Conservation (phyloP, 2,888 invertebrate genomes). For the Litoditis marina region DNA sequence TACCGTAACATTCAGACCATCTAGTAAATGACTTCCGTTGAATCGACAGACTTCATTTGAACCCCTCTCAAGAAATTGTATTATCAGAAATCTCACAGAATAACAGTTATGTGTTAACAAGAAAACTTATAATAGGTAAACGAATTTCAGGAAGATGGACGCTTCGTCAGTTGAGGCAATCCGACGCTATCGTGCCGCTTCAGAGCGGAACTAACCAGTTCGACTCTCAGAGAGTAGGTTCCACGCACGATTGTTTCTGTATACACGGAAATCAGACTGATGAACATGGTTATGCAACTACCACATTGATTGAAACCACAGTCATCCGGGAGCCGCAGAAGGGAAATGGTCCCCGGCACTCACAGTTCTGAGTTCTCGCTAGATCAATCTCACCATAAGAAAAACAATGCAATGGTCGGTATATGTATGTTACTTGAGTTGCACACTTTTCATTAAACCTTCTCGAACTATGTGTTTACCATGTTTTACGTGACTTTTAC, state of each 20-base stretch:
- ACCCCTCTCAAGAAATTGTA: neutral
- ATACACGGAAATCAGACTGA: neutral
- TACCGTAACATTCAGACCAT: no score
- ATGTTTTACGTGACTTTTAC: neutral
- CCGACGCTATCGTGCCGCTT: constrained; percentile 58
- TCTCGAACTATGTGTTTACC: no score
- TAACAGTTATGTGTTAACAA: neutral
- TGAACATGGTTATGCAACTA: neutral
- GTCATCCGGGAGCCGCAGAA: no score
- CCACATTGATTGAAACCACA: no score
- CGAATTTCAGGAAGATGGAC: constrained; percentile 41
- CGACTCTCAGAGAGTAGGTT: constrained; percentile 53
- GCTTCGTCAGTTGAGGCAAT: constrained; percentile 47
- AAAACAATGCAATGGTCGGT: no score
- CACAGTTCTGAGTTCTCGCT: no score
- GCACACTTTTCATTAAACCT: no score
- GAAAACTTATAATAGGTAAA: neutral
- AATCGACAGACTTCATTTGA: no score
- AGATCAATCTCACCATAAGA: no score
- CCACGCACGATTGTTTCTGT: no score
- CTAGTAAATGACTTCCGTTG: no score
- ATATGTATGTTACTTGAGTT: neutral
- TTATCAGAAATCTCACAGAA: neutral
- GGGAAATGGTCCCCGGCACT: no score
- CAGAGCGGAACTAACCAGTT: constrained; percentile 60